Conservation (phyloP, 2,113 vertebrate genomes). For the Micromys minutus region DNA sequence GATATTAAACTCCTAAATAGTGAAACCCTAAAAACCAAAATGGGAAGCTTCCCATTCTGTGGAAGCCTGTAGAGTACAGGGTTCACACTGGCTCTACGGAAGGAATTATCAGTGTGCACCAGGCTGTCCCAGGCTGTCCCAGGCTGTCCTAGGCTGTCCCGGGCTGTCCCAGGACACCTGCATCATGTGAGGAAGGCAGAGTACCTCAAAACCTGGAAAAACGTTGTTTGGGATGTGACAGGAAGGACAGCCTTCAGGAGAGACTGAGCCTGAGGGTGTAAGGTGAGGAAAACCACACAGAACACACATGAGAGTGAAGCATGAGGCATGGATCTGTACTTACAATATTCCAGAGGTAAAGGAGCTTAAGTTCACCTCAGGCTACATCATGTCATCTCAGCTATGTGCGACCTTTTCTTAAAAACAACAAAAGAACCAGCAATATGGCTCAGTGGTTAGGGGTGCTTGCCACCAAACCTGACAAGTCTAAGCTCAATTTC, state of each 20-base stretch:
- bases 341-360: background rate
- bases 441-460: background rate
- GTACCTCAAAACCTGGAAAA: background rate
- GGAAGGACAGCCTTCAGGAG: background rate
- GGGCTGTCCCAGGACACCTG: background rate
- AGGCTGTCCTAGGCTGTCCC: too few species aligned
- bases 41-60: background rate
- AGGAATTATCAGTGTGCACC: too few species aligned
- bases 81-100: background rate
- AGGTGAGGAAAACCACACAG: background rate
- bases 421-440: background rate
- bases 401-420: background rate
- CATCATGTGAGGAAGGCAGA: too few species aligned
- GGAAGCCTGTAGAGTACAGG: background rate
- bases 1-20: background rate
- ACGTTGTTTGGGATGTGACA: background rate
- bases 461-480: background rate
- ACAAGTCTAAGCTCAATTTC: background rate
- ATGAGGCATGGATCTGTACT: background rate
- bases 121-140: too few species aligned
- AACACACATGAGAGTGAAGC: too few species aligned
- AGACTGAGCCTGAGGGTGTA: background rate
- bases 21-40: background rate
- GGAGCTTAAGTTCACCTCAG: background rate
- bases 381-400: too few species aligned